phyloP scores from a whole-genome alignment of 2,797 vertebrate species.

The Sebastes trivittatus region DNA sequence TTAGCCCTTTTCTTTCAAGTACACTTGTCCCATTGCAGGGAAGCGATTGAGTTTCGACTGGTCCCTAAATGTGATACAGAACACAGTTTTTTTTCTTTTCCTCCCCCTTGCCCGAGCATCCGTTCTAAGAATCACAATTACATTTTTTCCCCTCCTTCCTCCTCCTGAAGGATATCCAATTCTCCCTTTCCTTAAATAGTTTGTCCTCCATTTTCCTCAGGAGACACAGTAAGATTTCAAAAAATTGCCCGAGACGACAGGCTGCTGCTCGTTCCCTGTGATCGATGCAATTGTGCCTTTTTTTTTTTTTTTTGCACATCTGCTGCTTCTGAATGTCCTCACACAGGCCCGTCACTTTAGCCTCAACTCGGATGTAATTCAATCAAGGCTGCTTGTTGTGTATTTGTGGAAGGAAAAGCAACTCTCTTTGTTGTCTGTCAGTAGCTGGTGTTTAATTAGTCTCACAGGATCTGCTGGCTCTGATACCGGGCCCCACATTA shows the following conservation, averaged over 20 bases:
- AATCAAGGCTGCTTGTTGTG: not conserved
- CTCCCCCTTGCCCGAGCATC: slow-evolving; percentile 23
- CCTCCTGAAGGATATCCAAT: slow-evolving; percentile 66
- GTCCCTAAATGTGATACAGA: slow-evolving; percentile 54
- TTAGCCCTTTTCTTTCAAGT: slow-evolving; percentile 36
- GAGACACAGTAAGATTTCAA: slow-evolving; percentile 43
- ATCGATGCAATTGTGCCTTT: slow-evolving; percentile 3
- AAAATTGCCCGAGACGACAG: slow-evolving; percentile 9
- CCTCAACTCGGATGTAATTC: not conserved
- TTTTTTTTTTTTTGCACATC: not conserved
- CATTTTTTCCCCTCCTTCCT: slow-evolving; percentile 27
- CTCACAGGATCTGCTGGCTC: not conserved
- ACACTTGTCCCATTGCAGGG: slow-evolving; percentile 43
- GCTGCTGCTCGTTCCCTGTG: not conserved
- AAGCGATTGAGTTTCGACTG: slow-evolving; percentile 58
- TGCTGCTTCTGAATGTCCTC: not conserved
- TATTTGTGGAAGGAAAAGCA: not conserved
- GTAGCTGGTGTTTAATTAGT: slow-evolving; percentile 28
- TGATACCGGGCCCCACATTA: not conserved
- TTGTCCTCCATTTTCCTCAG: slow-evolving; percentile 58
- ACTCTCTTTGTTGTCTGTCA: not conserved
- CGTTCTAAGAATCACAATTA: slow-evolving; percentile 60
- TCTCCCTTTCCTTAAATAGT: slow-evolving; percentile 58
- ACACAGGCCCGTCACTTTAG: not conserved
- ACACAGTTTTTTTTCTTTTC: not conserved